Evolutionary conservation across 2,888 invertebrate genomes (phyloP).

Genomic region (Ecdyonurus torrentis): DNA sequence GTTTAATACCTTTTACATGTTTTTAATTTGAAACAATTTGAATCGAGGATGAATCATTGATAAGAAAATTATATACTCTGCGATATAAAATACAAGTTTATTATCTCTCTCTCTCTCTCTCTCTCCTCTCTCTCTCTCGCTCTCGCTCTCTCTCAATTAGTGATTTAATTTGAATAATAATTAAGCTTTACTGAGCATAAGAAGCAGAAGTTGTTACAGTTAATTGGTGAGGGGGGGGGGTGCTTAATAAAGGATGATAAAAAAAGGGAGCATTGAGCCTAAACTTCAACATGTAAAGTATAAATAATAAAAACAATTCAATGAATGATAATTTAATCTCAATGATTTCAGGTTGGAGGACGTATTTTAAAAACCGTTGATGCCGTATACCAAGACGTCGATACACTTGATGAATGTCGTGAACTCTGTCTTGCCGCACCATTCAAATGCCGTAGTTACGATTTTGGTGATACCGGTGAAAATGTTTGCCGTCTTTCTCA

Average conservation of each 20-base stretch:
- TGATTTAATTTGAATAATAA: too few species aligned
- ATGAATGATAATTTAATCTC: not conserved
- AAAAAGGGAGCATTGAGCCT: too few species aligned
- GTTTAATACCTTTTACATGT: not conserved
- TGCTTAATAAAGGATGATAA: too few species aligned
- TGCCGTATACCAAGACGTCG: constrained; percentile 74
- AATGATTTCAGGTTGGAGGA: constrained; percentile 29
- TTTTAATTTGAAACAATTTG: not conserved
- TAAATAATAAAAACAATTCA: not conserved
- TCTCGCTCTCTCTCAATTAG: too few species aligned
- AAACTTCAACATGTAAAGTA: too few species aligned
- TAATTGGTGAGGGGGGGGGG: too few species aligned
- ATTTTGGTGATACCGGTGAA: constrained; percentile 85
- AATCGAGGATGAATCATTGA: too few species aligned
- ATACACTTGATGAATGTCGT: constrained; percentile 71
- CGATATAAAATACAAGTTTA: too few species aligned
- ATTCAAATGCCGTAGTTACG: constrained; percentile 84
- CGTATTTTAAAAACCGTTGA: constrained; percentile 86
- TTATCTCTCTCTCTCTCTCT: too few species aligned
- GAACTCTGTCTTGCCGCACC: constrained; percentile 64
- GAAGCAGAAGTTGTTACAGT: too few species aligned
- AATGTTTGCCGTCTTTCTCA: constrained; percentile 86
- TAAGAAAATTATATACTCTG: not conserved
- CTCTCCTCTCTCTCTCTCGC: too few species aligned
- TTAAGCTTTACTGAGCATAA: too few species aligned